Conservation (phyloP, 2,888 invertebrate species). For the Trileptium ribeirensis region DNA sequence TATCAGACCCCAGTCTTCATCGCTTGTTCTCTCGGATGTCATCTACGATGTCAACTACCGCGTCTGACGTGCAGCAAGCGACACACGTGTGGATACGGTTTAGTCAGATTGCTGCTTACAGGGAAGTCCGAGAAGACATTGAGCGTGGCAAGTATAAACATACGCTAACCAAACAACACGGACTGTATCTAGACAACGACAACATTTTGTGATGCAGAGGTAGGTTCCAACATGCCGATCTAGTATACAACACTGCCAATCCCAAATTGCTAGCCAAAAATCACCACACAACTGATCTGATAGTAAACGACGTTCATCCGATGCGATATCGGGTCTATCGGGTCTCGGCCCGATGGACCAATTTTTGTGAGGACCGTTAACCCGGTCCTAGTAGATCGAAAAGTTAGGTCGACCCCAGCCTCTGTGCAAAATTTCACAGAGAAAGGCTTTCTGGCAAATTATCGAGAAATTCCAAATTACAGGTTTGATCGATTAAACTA, state of each 20-base stretch:
- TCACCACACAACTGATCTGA: neutral
- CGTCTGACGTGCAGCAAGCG: neutral
- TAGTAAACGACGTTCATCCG: neutral
- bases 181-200: neutral
- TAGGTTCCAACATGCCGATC: neutral
- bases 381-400: too few relatives aligned
- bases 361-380: too few relatives aligned
- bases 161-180: neutral
- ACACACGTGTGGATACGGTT: neutral
- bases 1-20: neutral
- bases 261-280: neutral
- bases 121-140: neutral
- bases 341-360: too few relatives aligned
- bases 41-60: neutral
- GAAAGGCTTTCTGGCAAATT: too few relatives aligned
- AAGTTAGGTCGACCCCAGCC: too few relatives aligned
- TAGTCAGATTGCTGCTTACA: neutral
- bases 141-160: neutral
- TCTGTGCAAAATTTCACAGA: too few relatives aligned
- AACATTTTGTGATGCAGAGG: neutral
- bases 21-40: neutral
- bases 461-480: too few relatives aligned
- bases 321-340: too few relatives aligned
- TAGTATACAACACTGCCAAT: neutral
- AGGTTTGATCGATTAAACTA: too few relatives aligned